These are phyloP conservation scores for Stenodera caucasica DNA, from an alignment of 2,888 invertebrate genomes.

Conservation along the genomic window DNA sequence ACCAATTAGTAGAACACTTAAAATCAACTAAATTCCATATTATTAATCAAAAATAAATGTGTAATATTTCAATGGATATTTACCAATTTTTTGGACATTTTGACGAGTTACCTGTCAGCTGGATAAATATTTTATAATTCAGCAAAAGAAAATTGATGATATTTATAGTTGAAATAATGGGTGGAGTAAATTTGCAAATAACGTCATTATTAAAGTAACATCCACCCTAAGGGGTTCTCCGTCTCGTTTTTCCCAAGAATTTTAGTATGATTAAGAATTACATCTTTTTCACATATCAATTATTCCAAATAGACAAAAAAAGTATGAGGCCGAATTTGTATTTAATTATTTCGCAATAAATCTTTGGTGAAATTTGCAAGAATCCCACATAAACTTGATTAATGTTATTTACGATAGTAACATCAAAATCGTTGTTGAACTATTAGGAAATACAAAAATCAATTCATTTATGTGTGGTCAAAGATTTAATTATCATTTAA, in stretches of 20 bases:
- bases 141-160: constrained; percentile 7
- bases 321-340: no score
- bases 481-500: neutral
- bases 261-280: no score
- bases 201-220: neutral
- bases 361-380: neutral
- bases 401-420: no score
- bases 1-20: neutral
- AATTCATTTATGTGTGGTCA: neutral
- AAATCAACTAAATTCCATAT: neutral
- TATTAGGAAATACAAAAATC: neutral
- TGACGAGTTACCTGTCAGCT: neutral
- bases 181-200: neutral
- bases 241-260: neutral
- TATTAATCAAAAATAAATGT: neutral
- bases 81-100: constrained; percentile 17
- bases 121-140: neutral
- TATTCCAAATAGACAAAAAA: no score
- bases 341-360: no score
- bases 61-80: neutral
- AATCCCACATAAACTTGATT: neutral
- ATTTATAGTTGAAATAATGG: constrained; percentile 14
- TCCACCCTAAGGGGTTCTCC: neutral
- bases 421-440: neutral
- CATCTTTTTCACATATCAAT: no score